phyloP scores from a whole-genome alignment of 2,797 vertebrate genomes.

The Pangasius djambal region DNA sequence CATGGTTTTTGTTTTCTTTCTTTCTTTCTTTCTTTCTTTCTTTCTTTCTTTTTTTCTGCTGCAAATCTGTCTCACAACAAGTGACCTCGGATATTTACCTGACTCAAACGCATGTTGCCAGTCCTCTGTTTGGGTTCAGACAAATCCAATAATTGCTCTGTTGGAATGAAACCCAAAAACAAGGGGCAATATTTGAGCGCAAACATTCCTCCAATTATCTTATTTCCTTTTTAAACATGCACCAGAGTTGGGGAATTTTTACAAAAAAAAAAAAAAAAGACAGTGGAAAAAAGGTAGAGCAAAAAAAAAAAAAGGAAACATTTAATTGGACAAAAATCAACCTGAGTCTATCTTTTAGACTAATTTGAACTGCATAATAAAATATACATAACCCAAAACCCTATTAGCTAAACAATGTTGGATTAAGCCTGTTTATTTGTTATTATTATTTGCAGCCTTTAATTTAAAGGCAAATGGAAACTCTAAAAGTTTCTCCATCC shows the following conservation, averaged over 20 bases:
- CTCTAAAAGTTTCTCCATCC: not conserved
- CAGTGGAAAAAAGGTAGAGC: slow-evolving; percentile 14
- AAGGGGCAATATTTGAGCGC: slow-evolving; percentile 63
- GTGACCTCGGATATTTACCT: slow-evolving; percentile 59
- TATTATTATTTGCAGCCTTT: slow-evolving; percentile 13
- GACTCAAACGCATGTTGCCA: slow-evolving; percentile 43
- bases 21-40: too few species aligned
- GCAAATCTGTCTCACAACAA: slow-evolving; percentile 29
- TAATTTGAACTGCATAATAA: slow-evolving; percentile 25
- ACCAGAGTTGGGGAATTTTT: slow-evolving; percentile 19
- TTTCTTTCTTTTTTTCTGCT: not conserved
- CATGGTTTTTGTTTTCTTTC: not conserved
- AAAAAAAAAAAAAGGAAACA: slow-evolving; percentile 23
- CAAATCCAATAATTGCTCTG: slow-evolving; percentile 63
- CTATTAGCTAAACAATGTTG: slow-evolving; percentile 12
- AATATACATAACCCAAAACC: slow-evolving; percentile 1
- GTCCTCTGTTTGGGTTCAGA: slow-evolving; percentile 55
- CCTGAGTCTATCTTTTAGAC: slow-evolving; percentile 1
- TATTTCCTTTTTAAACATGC: slow-evolving; percentile 51
- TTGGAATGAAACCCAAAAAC: slow-evolving; percentile 57
- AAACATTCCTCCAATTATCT: slow-evolving; percentile 63
- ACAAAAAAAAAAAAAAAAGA: not conserved
- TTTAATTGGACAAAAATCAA: slow-evolving; percentile 42
- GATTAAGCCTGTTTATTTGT: slow-evolving; percentile 2
- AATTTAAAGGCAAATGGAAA: not conserved